A percentile compares a stretch with the other conserved stretches of the same genome.
Conservation (phyloP, 2,888 invertebrate species). For the Drosophila quasianomalipes region DNA sequence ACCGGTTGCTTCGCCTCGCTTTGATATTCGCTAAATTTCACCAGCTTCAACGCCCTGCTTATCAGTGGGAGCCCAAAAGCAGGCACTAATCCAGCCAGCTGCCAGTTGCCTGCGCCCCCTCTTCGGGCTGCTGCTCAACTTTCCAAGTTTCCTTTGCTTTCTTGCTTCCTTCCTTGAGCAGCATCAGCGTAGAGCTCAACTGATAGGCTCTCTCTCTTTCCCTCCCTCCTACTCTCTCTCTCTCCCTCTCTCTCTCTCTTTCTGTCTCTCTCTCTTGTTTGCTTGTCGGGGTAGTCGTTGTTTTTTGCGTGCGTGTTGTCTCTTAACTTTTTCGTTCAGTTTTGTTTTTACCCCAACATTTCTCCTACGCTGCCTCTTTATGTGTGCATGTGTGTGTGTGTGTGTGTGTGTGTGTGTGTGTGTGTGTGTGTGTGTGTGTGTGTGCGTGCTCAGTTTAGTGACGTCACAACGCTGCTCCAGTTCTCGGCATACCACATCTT, state of each 20-base stretch:
- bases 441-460: conserved; percentile 49
- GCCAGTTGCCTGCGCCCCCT: background rate
- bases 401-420: conserved; percentile 14
- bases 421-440: conserved; percentile 14
- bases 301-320: conserved; percentile 25
- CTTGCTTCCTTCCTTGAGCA: conserved; percentile 53
- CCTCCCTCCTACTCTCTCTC: background rate
- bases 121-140: conserved; percentile 5
- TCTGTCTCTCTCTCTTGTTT: conserved; percentile 28
- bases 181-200: conserved; percentile 50
- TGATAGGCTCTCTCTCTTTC: conserved; percentile 25
- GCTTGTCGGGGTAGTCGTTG: conserved; percentile 42
- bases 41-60: conserved; percentile 59
- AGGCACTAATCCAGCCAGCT: conserved; percentile 3
- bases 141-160: conserved; percentile 46
- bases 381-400: conserved; percentile 14
- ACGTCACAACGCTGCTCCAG: conserved; percentile 76
- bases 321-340: conserved; percentile 73
- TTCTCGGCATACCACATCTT: conserved; percentile 67
- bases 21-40: conserved; percentile 52
- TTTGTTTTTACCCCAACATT: conserved; percentile 73
- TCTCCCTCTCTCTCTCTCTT: conserved; percentile 12
- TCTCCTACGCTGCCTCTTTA: conserved; percentile 43
- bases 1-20: conserved; percentile 63
- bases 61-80: conserved; percentile 50